Evolutionary conservation across 2,888 invertebrate genomes (phyloP).

Genomic region (Oasisia sp.): DNA sequence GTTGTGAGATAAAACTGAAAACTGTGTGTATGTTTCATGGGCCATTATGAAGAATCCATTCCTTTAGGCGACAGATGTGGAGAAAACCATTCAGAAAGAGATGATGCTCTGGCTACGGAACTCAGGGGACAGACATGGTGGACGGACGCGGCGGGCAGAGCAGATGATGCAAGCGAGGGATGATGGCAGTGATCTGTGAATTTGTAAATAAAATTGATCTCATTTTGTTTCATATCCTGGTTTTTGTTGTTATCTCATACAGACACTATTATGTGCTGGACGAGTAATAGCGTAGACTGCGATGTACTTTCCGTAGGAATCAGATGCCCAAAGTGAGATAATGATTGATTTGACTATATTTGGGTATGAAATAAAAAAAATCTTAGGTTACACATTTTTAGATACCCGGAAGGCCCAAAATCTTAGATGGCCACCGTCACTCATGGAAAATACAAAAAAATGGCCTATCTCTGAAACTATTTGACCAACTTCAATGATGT

Average conservation of each 20-base stretch:
- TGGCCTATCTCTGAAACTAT: too few species aligned
- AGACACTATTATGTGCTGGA: background rate
- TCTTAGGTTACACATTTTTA: too few species aligned
- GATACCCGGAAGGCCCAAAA: too few species aligned
- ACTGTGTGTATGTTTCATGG: background rate
- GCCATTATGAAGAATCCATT: background rate
- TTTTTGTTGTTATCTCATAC: background rate
- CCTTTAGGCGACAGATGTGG: background rate
- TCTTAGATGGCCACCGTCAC: too few species aligned
- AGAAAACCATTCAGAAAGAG: background rate
- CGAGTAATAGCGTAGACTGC: too few species aligned
- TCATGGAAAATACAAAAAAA: too few species aligned
- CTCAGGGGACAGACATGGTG: background rate
- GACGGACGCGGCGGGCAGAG: background rate
- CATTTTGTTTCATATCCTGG: background rate
- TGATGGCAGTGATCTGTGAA: background rate
- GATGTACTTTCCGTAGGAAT: too few species aligned
- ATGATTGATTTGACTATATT: too few species aligned
- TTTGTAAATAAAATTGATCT: background rate
- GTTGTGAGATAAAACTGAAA: background rate
- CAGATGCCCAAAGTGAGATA: too few species aligned
- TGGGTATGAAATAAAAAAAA: too few species aligned
- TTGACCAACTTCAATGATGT: too few species aligned
- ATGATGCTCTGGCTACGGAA: conserved; percentile 20
- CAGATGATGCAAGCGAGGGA: background rate